These are phyloP conservation scores for Pipistrellus pygmaeus DNA, from an alignment of 2,797 vertebrate species.

Conservation along the genomic window DNA sequence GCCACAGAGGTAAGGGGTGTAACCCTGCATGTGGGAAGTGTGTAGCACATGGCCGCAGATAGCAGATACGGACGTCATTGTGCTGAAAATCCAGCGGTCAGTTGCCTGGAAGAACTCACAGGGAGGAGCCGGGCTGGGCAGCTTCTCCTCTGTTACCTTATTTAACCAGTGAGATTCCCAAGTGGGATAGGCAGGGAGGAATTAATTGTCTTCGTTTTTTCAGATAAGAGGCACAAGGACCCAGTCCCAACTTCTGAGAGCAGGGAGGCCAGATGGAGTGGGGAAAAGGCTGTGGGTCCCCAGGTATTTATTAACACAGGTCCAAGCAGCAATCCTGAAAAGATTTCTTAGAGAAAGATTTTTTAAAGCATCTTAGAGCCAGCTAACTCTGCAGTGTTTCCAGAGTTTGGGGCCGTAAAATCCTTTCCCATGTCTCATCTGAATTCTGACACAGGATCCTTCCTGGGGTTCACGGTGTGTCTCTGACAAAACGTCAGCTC, in stretches of 20 bases:
- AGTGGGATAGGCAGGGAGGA: not conserved
- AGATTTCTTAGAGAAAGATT: slow-evolving; percentile 11
- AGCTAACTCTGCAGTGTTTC: not conserved
- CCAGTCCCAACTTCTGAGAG: not conserved
- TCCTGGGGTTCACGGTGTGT: not conserved
- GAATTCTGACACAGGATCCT: not conserved
- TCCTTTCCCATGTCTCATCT: not conserved
- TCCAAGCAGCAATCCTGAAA: not conserved
- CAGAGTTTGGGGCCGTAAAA: not conserved
- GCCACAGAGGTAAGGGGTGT: not conserved
- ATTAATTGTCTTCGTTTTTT: not conserved
- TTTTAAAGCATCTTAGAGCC: not conserved
- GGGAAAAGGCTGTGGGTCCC: not conserved
- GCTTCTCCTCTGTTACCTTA: not conserved
- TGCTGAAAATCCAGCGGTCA: not conserved
- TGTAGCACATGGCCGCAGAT: not conserved
- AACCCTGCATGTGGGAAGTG: not conserved
- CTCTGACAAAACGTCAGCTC: not conserved
- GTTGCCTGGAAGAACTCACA: slow-evolving; percentile 5
- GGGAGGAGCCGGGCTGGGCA: not conserved
- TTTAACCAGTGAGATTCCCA: not conserved
- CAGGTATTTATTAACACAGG: not conserved
- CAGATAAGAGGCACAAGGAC: not conserved
- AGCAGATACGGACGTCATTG: not conserved
- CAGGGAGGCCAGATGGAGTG: not conserved